Base-by-base conservation (phyloP, 2,888 invertebrate species). In the Gryllus longicercus region DNA sequence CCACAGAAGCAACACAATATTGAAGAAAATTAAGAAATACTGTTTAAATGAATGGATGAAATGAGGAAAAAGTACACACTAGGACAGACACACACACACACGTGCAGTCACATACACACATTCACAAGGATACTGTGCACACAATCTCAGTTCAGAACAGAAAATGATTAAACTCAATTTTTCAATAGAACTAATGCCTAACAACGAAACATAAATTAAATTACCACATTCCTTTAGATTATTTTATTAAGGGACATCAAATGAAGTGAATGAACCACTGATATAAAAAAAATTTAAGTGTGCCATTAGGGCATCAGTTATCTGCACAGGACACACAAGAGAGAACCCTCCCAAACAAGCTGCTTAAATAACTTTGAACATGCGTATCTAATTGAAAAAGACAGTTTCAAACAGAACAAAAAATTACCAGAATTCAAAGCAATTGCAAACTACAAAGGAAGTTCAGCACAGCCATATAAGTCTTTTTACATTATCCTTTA, bases 91-190 rank as follows among this genome's bases (percentile, higher is more conserved):
- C 11, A 51, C 78, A 21, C 50, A 78, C n/a, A 63, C 50, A 75
- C 78, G 78, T 80, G 75, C 80, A 75, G 25, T n/a, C 75, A 80
- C 76, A 78, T 78, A 75, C 78, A 78, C 38, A 80, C 74, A 50
- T 74, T 78, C 51, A 77, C 16, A 76, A 50, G 51, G 51, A 78
- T 75, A n/a, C 11, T 50, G 21, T 50, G 50, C 50, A 49, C 50
- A 77, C 49, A 77, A 11, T 38, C 18, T 21, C 21, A 75, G 14
- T 25, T 75, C 23, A 23, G 51, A 50, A n/a, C 51, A 75, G 50
- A 74, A 79, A 38, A 79, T n/a, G 49, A 21, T 49, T 75, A 50
- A 75, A 63, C n/a, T 63, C 8, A n/a, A 63, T 63, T 63, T 14
- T 63, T 63, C 38, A 38, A 38, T 38, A 38, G 38, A 38, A 38